A percentile compares a stretch with the other conserved stretches of the same genome.
These are phyloP conservation scores for Fratercula arctica DNA, from an alignment of 2,797 vertebrate genomes.

Conservation along the genomic window DNA sequence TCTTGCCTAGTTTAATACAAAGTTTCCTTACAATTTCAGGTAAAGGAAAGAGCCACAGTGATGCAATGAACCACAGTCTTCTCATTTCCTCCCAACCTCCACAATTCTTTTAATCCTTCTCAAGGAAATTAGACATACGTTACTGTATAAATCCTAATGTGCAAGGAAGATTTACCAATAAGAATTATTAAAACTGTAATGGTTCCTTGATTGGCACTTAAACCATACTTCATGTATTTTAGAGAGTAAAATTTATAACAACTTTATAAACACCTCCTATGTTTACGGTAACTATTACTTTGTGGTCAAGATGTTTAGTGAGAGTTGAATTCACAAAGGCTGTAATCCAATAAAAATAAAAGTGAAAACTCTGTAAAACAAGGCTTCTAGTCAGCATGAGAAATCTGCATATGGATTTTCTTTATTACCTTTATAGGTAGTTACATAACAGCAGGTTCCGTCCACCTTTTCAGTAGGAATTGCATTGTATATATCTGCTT, in stretches of 20 bases:
- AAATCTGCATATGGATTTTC: neutral
- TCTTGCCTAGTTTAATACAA: neutral
- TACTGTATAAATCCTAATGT: neutral
- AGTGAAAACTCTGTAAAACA: neutral
- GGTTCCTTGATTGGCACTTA: neutral
- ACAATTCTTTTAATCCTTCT: neutral
- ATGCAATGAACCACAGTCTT: neutral
- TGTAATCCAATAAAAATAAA: neutral
- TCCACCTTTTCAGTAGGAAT: constrained; percentile 93
- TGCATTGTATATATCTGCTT: constrained; percentile 81
- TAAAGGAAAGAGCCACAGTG: neutral
- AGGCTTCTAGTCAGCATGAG: neutral
- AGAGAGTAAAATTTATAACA: neutral
- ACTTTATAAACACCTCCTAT: neutral
- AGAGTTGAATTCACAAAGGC: neutral
- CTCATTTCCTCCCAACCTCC: neutral
- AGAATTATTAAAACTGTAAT: neutral
- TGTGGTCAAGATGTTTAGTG: neutral
- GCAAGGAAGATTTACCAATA: neutral
- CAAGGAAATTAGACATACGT: neutral
- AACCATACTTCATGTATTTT: neutral
- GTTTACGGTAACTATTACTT: neutral
- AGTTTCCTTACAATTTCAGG: neutral
- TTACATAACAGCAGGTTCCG: constrained; percentile 75
- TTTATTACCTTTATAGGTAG: neutral